Evolutionary conservation across 2,888 invertebrate species (phyloP).

Genomic region (Clistopyga incitator): DNA sequence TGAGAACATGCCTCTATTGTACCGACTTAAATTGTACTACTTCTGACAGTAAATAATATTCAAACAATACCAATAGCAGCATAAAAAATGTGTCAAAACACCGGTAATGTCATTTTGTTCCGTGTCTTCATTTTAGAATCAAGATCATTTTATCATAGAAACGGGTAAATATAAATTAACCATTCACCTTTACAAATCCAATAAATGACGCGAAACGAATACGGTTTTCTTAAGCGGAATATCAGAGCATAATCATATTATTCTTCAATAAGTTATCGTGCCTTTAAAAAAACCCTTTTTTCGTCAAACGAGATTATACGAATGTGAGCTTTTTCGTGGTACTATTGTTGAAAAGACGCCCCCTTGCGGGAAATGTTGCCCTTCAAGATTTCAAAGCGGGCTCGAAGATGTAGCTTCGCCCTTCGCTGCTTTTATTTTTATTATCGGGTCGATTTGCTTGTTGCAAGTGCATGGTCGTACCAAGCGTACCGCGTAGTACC

Average conservation of each 20-base stretch:
- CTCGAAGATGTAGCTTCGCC: neutral
- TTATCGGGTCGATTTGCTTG: constrained; percentile 43
- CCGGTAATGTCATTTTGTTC: too few species aligned
- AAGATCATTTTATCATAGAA: neutral
- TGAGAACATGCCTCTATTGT: too few species aligned
- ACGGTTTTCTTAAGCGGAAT: too few species aligned
- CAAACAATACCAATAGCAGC: too few species aligned
- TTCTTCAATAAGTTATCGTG: neutral
- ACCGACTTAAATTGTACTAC: too few species aligned
- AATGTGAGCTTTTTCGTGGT: too few species aligned
- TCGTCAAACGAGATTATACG: too few species aligned
- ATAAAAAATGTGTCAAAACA: too few species aligned
- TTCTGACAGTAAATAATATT: too few species aligned
- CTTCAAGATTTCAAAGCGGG: neutral
- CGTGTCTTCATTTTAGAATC: neutral
- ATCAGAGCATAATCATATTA: neutral
- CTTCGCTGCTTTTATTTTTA: constrained; percentile 39
- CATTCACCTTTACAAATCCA: neutral
- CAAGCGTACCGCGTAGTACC: constrained; percentile 50
- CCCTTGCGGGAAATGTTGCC: neutral
- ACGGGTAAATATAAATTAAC: neutral
- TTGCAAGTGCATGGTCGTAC: constrained; percentile 55
- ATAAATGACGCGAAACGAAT: neutral
- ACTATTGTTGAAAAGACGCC: neutral
- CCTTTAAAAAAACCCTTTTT: neutral